These are phyloP conservation scores for Agrypnus murinus DNA, from an alignment of 2,888 invertebrate species.

Conservation along the genomic window DNA sequence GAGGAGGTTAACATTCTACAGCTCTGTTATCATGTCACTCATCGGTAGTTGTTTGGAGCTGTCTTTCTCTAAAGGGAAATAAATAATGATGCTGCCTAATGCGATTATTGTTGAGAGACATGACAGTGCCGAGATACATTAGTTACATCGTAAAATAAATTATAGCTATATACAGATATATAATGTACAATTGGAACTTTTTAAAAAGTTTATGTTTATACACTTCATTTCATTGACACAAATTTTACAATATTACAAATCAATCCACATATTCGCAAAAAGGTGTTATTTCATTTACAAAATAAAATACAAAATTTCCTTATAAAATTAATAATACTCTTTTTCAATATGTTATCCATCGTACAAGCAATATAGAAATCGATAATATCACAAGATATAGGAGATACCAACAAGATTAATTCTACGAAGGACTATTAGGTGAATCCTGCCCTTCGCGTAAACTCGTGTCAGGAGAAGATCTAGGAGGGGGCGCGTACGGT, in stretches of 20 bases:
- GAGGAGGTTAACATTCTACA: conserved; percentile 62
- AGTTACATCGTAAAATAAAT: conserved; percentile 65
- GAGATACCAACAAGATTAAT: conserved; percentile 37
- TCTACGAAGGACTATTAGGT: conserved; percentile 68
- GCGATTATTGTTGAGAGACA: conserved; percentile 64
- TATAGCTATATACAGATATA: conserved; percentile 65
- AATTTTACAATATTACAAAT: background rate
- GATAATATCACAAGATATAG: conserved; percentile 53
- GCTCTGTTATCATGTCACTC: conserved; percentile 64
- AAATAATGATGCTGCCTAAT: conserved; percentile 65
- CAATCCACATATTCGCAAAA: conserved; percentile 1
- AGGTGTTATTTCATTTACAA: conserved; percentile 38
- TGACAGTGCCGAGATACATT: conserved; percentile 62
- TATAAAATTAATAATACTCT: conserved; percentile 49
- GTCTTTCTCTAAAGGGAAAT: conserved; percentile 55
- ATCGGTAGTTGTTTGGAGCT: conserved; percentile 59
- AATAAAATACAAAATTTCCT: conserved; percentile 44
- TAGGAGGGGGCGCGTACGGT: conserved; percentile 73
- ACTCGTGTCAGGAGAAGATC: conserved; percentile 77
- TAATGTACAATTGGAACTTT: conserved; percentile 62
- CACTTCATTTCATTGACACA: conserved; percentile 8
- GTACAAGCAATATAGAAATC: conserved; percentile 49
- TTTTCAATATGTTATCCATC: conserved; percentile 30
- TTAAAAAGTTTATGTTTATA: conserved; percentile 14
- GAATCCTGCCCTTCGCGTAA: conserved; percentile 73